Conservation (phyloP, 2,797 vertebrate species). For the Channallabes apus region DNA sequence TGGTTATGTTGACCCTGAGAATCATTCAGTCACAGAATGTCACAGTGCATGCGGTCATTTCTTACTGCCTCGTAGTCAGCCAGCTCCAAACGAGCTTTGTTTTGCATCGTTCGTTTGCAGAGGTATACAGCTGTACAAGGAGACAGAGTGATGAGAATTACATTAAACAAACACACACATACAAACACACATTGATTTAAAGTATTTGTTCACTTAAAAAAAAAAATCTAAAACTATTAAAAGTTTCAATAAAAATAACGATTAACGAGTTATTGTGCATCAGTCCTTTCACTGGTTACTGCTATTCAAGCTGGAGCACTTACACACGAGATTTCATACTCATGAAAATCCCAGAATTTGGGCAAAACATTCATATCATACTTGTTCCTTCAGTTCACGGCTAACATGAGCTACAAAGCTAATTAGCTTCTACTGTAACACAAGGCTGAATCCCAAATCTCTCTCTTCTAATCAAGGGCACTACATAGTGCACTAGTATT, state of each 20-base stretch:
- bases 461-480: too few relatives aligned
- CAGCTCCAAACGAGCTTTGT: constrained; percentile 95
- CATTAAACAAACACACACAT: constrained; percentile 30
- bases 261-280: not conserved
- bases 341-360: not conserved
- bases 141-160: constrained; percentile 38
- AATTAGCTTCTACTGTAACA: too few relatives aligned
- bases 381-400: not conserved
- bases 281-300: not conserved
- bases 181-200: not conserved
- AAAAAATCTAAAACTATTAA: too few relatives aligned
- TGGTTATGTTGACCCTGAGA: not conserved
- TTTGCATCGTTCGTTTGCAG: constrained; percentile 99
- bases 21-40: not conserved
- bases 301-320: not conserved
- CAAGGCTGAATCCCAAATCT: too few relatives aligned
- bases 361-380: not conserved
- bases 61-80: constrained; percentile 98
- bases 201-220: not conserved
- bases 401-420: too few relatives aligned
- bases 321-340: not conserved
- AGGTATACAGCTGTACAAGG: constrained; percentile 91
- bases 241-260: not conserved
- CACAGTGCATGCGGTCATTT: constrained; percentile 41
- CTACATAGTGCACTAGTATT: too few relatives aligned